A percentile compares a stretch with the other conserved stretches of the same genome.
Evolutionary conservation across 1,140 invertebrate species (phyloP).

Genomic region (Wiebesia pumilae): DNA sequence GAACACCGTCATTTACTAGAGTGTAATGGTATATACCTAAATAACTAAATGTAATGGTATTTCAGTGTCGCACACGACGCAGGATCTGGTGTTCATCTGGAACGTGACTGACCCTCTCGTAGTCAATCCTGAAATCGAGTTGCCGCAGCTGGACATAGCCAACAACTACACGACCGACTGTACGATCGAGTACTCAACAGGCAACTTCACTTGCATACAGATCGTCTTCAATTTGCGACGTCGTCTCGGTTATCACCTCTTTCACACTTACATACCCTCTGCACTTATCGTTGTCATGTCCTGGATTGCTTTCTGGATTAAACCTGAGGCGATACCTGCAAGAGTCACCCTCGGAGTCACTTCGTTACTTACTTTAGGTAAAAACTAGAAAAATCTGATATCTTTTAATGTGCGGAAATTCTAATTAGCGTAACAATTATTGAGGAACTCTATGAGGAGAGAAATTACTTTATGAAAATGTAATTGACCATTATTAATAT

Average conservation of each 20-base stretch:
- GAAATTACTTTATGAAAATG: no score
- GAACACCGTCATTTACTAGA: no score
- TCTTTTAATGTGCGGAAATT: background rate
- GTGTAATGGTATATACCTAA: no score
- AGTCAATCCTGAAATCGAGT: constrained; percentile 89
- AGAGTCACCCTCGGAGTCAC: constrained; percentile 88
- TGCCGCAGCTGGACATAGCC: constrained; percentile 90
- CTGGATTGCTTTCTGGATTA: constrained; percentile 96
- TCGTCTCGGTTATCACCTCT: constrained; percentile 90
- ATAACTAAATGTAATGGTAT: background rate
- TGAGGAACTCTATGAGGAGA: no score
- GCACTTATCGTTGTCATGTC: constrained; percentile 94
- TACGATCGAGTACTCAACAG: constrained; percentile 91
- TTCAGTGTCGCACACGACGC: constrained; percentile 88
- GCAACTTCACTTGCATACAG: constrained; percentile 91
- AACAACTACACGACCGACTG: constrained; percentile 92
- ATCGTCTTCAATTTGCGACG: constrained; percentile 89
- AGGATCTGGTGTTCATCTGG: constrained; percentile 91
- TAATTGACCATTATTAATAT: no score
- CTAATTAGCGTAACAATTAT: no score
- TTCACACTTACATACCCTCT: constrained; percentile 93
- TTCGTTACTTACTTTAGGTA: constrained; percentile 87
- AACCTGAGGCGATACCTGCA: constrained; percentile 91
- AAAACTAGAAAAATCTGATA: constrained; percentile 45
- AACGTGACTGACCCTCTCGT: constrained; percentile 91